Conservation (phyloP, 2,888 invertebrate genomes). For the Magallana nippona region DNA sequence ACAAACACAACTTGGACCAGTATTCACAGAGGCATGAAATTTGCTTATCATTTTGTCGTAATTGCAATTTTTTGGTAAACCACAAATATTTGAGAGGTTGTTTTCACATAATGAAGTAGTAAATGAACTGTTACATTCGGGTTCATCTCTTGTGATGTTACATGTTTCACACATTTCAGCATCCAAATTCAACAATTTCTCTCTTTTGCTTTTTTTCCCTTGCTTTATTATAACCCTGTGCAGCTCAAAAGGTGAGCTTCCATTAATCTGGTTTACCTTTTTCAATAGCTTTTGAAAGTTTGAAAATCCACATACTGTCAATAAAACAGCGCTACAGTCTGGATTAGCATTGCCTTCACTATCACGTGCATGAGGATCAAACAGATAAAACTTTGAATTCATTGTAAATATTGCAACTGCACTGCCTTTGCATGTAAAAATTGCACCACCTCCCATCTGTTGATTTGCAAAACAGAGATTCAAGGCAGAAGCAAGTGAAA, state of each 20-base stretch:
- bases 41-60: background rate
- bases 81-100: background rate
- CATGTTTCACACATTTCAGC: background rate
- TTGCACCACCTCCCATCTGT: background rate
- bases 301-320: background rate
- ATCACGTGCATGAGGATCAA: conserved; percentile 22
- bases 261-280: background rate
- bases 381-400: background rate
- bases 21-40: conserved; percentile 20
- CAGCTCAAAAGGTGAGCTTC: background rate
- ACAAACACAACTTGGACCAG: conserved; percentile 41
- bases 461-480: background rate
- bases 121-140: background rate
- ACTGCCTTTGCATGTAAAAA: background rate
- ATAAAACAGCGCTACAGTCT: background rate
- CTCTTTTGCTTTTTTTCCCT: background rate
- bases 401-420: background rate
- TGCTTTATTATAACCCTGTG: background rate
- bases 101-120: too few species aligned
- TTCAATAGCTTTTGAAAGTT: background rate
- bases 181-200: background rate
- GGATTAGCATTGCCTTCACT: background rate
- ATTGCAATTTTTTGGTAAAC: background rate
- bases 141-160: too few species aligned
- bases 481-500: conserved; percentile 14